phyloP scores from a whole-genome alignment of 2,888 invertebrate species.

The Rhagonycha fulva region DNA sequence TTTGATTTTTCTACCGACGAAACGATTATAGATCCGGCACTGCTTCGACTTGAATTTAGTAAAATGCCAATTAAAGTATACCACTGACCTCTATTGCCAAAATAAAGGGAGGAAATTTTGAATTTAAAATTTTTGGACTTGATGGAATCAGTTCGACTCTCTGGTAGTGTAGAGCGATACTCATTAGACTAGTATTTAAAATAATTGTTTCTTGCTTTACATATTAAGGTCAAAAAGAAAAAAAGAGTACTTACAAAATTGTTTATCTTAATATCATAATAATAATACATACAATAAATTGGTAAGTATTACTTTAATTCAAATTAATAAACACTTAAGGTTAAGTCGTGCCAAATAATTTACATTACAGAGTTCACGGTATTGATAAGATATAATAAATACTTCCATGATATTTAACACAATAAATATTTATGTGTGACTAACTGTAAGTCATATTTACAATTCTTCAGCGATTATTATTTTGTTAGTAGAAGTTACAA shows the following conservation, averaged over 20 bases:
- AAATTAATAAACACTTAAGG: neutral
- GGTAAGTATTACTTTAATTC: neutral
- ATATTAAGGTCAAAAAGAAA: too few species aligned
- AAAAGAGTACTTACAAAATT: neutral
- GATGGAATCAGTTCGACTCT: too few species aligned
- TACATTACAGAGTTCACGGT: neutral
- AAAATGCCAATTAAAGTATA: too few species aligned
- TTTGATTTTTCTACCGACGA: too few species aligned
- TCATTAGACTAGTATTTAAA: too few species aligned
- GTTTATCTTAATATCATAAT: neutral
- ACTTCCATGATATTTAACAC: neutral
- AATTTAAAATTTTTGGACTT: too few species aligned
- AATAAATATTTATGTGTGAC: neutral
- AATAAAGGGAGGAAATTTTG: too few species aligned
- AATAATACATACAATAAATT: neutral
- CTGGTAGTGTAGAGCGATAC: too few species aligned
- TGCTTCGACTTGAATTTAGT: too few species aligned
- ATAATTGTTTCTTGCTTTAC: too few species aligned
- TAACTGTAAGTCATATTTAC: neutral
- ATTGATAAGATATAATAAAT: neutral
- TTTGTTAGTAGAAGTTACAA: neutral
- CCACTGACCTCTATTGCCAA: too few species aligned
- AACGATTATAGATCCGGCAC: too few species aligned
- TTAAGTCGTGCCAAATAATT: neutral
- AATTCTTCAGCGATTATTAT: neutral